phyloP scores from a whole-genome alignment of 2,113 vertebrate genomes.

The Columbina picui region DNA sequence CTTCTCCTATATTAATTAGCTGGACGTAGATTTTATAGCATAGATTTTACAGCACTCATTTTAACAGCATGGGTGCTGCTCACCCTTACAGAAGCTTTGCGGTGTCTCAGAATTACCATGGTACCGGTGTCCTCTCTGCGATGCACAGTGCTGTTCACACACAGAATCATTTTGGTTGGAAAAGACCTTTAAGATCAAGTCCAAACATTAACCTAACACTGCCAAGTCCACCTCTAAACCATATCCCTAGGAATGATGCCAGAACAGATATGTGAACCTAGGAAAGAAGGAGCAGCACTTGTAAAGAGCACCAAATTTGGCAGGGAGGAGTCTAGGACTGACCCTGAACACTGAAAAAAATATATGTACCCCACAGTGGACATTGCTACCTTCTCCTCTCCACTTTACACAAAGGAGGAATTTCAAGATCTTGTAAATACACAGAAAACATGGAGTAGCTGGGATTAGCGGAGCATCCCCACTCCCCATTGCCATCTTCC shows the following conservation, averaged over 20 bases:
- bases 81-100: background rate
- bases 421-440: background rate
- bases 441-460: too few species aligned
- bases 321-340: background rate
- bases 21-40: too few species aligned
- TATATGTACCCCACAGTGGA: background rate
- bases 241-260: too few species aligned
- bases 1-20: background rate
- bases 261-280: background rate
- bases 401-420: background rate
- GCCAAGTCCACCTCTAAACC: too few species aligned
- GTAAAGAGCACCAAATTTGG: background rate
- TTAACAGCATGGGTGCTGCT: background rate
- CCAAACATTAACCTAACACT: too few species aligned
- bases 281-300: background rate
- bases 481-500: background rate
- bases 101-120: background rate
- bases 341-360: background rate
- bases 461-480: background rate
- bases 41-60: too few species aligned
- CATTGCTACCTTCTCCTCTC: background rate
- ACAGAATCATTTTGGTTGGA: too few species aligned
- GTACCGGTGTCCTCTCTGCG: background rate
- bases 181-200: too few species aligned
- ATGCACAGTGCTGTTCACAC: fast-evolving